These are phyloP conservation scores for Diachasmimorpha longicaudata DNA, from an alignment of 1,140 invertebrate genomes.

Conservation along the genomic window DNA sequence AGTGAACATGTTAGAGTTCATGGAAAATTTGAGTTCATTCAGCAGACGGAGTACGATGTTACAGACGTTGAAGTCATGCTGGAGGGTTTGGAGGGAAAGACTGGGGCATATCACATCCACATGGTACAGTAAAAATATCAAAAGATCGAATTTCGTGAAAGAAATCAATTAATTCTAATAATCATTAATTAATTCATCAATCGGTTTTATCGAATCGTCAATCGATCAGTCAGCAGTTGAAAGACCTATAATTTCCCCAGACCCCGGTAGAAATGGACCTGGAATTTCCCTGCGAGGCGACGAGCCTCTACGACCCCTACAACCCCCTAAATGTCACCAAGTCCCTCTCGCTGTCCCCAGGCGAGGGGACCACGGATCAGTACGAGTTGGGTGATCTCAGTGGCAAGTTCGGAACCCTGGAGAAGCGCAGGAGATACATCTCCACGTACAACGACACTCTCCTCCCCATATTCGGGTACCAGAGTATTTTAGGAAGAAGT, in stretches of 20 bases:
- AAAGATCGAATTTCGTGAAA: too few species aligned
- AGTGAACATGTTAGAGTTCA: constrained; percentile 68
- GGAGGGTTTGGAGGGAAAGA: constrained; percentile 72
- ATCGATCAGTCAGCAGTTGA: too few species aligned
- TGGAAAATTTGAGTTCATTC: constrained; percentile 81
- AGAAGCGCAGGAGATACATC: constrained; percentile 66
- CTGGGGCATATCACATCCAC: constrained; percentile 82
- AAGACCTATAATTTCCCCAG: too few species aligned
- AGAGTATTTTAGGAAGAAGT: constrained; percentile 84
- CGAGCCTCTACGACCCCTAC: constrained; percentile 81
- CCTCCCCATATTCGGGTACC: constrained; percentile 82
- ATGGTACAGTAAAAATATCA: constrained; percentile 66
- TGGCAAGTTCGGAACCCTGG: constrained; percentile 83
- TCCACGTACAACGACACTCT: constrained; percentile 81
- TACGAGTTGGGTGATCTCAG: constrained; percentile 91
- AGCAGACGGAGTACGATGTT: constrained; percentile 84
- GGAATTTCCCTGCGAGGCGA: constrained; percentile 86
- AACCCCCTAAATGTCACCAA: constrained; percentile 79
- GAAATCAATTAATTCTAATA: too few species aligned
- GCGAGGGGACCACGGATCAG: constrained; percentile 78
- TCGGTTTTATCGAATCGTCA: too few species aligned
- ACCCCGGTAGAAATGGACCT: constrained; percentile 79
- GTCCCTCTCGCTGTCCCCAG: constrained; percentile 66
- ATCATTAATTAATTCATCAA: background rate
- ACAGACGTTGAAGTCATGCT: constrained; percentile 81